phyloP scores from a whole-genome alignment of 2,888 invertebrate genomes.

The Xylocampa areola region DNA sequence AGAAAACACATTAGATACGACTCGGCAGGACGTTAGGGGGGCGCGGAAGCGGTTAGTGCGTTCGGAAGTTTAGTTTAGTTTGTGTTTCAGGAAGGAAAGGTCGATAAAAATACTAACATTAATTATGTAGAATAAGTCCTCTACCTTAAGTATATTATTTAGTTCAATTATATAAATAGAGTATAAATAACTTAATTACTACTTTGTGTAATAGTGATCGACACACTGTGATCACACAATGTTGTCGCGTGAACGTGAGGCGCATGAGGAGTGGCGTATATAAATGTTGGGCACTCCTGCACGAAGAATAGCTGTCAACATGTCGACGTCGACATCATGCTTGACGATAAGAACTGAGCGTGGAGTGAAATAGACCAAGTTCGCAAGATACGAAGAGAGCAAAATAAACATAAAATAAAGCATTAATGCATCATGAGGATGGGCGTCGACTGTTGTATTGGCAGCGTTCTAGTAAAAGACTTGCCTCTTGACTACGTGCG shows the following conservation, averaged over 20 bases:
- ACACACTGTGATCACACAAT: slow-evolving; percentile 67
- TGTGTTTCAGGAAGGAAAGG: slow-evolving; percentile 94
- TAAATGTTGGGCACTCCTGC: slow-evolving; percentile 59
- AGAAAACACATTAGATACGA: slow-evolving; percentile 79
- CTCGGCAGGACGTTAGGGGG: slow-evolving; percentile 69
- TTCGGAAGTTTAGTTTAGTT: slow-evolving; percentile 75
- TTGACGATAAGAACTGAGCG: slow-evolving; percentile 67
- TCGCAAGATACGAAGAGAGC: slow-evolving; percentile 81
- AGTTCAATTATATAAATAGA: slow-evolving; percentile 62
- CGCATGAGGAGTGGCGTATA: slow-evolving; percentile 60
- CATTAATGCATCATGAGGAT: slow-evolving; percentile 89
- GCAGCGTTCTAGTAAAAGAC: slow-evolving; percentile 89
- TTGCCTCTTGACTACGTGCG: slow-evolving; percentile 90
- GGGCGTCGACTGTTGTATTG: slow-evolving; percentile 85
- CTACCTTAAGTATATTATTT: slow-evolving; percentile 72
- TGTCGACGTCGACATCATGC: slow-evolving; percentile 76
- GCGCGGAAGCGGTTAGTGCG: slow-evolving; percentile 81
- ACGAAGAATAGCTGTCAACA: slow-evolving; percentile 63
- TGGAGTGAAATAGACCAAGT: slow-evolving; percentile 74
- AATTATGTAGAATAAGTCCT: slow-evolving; percentile 86
- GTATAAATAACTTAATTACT: slow-evolving; percentile 66
- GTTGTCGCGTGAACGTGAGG: slow-evolving; percentile 73
- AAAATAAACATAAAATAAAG: slow-evolving; percentile 85
- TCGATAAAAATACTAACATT: slow-evolving; percentile 95
- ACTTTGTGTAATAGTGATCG: slow-evolving; percentile 62